These are phyloP conservation scores for Synanthedon vespiformis DNA, from an alignment of 2,888 invertebrate species.

Conservation along the genomic window DNA sequence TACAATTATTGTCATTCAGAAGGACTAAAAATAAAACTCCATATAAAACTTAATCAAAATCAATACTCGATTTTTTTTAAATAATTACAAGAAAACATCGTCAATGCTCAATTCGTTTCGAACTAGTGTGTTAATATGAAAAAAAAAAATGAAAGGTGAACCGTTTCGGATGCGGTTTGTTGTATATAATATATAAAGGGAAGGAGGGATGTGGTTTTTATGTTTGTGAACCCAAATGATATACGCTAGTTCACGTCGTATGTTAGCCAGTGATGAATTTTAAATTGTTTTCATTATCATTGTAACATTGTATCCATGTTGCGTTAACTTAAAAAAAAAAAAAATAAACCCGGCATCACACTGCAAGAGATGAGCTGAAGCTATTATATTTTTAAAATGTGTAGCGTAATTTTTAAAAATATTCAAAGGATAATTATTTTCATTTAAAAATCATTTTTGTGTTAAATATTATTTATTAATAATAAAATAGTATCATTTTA, in stretches of 20 bases:
- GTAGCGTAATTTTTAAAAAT: no score
- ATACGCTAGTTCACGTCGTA: neutral
- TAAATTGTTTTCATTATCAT: neutral
- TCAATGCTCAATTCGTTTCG: neutral
- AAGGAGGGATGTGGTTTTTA: neutral
- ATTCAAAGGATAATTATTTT: no score
- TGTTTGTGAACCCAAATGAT: neutral
- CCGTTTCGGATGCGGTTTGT: conserved; percentile 8
- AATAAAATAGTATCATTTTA: no score
- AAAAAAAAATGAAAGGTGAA: neutral
- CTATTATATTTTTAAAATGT: no score
- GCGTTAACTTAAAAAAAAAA: neutral
- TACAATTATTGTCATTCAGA: no score
- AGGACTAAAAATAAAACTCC: no score
- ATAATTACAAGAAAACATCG: neutral
- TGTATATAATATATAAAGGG: neutral
- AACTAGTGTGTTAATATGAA: no score
- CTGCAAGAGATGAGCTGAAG: neutral
- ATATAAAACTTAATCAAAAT: no score
- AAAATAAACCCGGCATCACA: neutral
- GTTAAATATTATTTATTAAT: no score
- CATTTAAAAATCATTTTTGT: no score
- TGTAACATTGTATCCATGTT: neutral
- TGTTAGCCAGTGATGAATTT: no score
- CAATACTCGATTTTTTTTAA: no score